Evolutionary conservation across 1,140 invertebrate species (phyloP).

Genomic region (Phortica variegata): DNA sequence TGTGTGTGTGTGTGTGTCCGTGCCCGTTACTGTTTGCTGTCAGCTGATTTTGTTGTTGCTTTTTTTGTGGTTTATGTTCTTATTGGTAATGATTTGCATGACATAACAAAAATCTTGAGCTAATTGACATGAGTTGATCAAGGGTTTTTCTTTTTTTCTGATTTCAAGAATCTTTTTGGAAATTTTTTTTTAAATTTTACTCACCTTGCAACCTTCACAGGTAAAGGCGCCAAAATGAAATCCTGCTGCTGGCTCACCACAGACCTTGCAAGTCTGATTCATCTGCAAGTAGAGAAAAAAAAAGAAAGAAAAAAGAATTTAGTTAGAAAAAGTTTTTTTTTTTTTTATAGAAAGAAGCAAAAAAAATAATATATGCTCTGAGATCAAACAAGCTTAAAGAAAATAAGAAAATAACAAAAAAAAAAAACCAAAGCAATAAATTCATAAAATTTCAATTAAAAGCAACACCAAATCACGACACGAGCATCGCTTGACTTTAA

Average conservation of each 20-base stretch:
- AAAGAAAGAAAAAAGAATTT: conserved; percentile 26
- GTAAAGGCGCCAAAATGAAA: conserved; percentile 90
- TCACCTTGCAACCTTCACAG: conserved; percentile 88
- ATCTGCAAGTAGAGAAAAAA: conserved; percentile 62
- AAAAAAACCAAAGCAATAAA: conserved; percentile 43
- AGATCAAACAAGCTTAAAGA: background rate
- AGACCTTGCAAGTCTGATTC: conserved; percentile 82
- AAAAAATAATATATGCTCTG: conserved; percentile 16
- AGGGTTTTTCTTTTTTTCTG: no score
- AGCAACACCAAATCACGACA: conserved; percentile 55
- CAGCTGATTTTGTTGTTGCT: no score
- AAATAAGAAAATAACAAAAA: background rate
- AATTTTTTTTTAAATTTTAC: conserved; percentile 20
- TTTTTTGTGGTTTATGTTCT: no score
- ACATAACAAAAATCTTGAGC: no score
- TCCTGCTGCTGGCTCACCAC: conserved; percentile 81
- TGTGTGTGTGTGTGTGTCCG: no score
- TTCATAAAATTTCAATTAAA: conserved; percentile 57
- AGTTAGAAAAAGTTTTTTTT: background rate
- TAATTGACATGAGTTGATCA: no score
- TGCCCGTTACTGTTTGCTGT: no score
- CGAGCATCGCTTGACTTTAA: conserved; percentile 35
- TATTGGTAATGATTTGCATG: no score
- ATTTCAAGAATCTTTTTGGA: no score
- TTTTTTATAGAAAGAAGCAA: background rate